Percentiles rank a stretch among this genome's conserved stretches.
phyloP scores from a whole-genome alignment of 2,888 invertebrate genomes.

The Plagiodera versicolora region DNA sequence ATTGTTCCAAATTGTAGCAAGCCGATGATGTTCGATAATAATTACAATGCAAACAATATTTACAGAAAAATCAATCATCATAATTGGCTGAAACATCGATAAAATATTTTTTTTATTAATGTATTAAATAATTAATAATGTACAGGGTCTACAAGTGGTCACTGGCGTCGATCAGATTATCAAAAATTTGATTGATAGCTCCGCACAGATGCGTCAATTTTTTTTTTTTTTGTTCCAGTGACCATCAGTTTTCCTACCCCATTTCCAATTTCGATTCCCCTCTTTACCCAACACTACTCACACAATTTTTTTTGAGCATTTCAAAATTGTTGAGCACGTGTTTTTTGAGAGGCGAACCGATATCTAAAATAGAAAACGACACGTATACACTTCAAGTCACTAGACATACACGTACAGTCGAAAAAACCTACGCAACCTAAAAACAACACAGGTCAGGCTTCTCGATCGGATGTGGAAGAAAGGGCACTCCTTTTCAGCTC shows the following conservation, averaged over 20 bases:
- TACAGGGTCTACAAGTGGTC: constrained; percentile 8
- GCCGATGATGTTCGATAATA: constrained; percentile 21
- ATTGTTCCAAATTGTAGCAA: constrained; percentile 6
- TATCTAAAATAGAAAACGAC: constrained; percentile 38
- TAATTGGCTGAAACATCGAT: constrained; percentile 36
- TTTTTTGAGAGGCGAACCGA: constrained; percentile 15
- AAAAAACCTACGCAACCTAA: constrained; percentile 28
- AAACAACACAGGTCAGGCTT: constrained; percentile 34
- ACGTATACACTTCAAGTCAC: constrained; percentile 19
- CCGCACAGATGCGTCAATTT: neutral
- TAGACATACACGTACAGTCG: constrained; percentile 8
- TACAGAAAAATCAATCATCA: constrained; percentile 44
- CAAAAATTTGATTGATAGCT: neutral
- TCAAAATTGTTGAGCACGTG: constrained; percentile 2
- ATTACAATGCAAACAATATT: constrained; percentile 49
- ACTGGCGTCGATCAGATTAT: neutral
- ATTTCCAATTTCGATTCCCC: constrained; percentile 46
- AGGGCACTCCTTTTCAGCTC: constrained; percentile 32
- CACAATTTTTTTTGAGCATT: constrained; percentile 24
- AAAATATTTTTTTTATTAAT: constrained; percentile 35
- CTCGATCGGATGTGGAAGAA: constrained; percentile 38
- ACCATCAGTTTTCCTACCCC: neutral
- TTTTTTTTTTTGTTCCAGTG: neutral
- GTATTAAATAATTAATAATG: constrained; percentile 42
- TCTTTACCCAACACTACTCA: constrained; percentile 46